phyloP scores from a whole-genome alignment of 1,140 invertebrate species.

The Drosophila mauritiana region DNA sequence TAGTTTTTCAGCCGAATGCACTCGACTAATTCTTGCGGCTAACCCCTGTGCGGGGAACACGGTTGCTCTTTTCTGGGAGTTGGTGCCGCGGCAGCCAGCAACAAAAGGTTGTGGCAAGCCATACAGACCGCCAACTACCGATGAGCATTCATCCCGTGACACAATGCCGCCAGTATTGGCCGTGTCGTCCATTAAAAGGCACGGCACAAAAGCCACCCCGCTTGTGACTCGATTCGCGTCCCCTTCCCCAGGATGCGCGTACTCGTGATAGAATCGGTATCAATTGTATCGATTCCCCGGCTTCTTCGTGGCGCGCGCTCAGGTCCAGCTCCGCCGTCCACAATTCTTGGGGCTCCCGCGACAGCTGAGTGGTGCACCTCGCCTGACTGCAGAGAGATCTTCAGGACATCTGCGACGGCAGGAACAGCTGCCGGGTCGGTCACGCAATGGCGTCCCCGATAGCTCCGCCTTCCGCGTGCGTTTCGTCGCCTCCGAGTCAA shows the following conservation, averaged over 20 bases:
- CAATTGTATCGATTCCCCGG: conserved; percentile 38
- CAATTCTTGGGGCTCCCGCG: conserved; percentile 61
- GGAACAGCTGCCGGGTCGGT: conserved; percentile 42
- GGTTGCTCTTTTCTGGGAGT: conserved; percentile 49
- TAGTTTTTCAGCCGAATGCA: conserved; percentile 78
- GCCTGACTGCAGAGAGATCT: conserved; percentile 3
- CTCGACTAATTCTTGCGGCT: conserved; percentile 75
- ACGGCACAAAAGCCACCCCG: conserved; percentile 58
- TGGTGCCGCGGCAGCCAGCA: conserved; percentile 20
- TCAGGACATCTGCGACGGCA: conserved; percentile 25
- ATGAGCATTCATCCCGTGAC: conserved; percentile 73
- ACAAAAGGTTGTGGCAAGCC: conserved; percentile 47
- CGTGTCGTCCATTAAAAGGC: conserved; percentile 71
- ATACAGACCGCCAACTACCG: conserved; percentile 52
- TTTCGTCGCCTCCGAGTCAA: conserved; percentile 66
- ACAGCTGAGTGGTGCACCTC: conserved; percentile 37
- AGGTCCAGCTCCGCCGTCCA: conserved; percentile 22
- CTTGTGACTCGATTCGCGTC: neutral
- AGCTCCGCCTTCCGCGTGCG: conserved; percentile 62
- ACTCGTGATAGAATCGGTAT: conserved; percentile 54
- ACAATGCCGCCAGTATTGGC: conserved; percentile 66
- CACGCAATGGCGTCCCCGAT: conserved; percentile 64
- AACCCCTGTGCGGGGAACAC: conserved; percentile 11
- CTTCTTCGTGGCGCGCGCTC: conserved; percentile 57
- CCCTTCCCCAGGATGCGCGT: conserved; percentile 9